Evolutionary conservation across 2,113 vertebrate genomes (phyloP).

Genomic region (Tupaia tana): DNA sequence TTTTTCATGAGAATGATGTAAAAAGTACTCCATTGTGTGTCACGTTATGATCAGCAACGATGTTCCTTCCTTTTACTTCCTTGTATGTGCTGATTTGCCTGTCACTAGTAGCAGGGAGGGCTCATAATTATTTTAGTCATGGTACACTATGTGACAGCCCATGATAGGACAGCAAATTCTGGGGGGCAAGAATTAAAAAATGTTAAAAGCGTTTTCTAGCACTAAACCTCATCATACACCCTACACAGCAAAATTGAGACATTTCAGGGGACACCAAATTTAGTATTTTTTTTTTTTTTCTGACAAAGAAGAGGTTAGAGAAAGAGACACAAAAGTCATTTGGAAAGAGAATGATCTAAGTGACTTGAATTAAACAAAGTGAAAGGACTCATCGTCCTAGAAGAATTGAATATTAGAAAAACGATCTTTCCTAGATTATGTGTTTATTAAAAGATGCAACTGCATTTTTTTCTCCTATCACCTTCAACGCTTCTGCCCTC

Average conservation of each 20-base stretch:
- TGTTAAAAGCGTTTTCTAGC: neutral
- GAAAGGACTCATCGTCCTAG: neutral
- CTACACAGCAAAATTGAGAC: neutral
- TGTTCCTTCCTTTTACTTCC: neutral
- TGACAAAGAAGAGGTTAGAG: neutral
- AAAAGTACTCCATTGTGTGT: neutral
- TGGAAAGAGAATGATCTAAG: constrained; percentile 39
- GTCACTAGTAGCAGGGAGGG: neutral
- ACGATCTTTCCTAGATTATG: neutral
- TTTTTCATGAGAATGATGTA: neutral
- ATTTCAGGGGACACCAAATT: neutral
- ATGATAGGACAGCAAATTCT: neutral
- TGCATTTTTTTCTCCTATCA: neutral
- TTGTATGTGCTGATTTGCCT: neutral
- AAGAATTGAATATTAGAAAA: neutral
- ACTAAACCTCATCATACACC: neutral
- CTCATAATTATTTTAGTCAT: constrained; percentile 18
- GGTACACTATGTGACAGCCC: neutral
- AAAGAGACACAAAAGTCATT: constrained; percentile 49
- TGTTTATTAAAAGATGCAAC: constrained; percentile 20
- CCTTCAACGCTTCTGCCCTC: neutral
- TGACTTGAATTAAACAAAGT: constrained; percentile 17
- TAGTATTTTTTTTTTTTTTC: neutral
- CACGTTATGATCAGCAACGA: neutral
- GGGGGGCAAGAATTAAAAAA: neutral